phyloP scores from a whole-genome alignment of 2,113 vertebrate genomes.

The Crotalus viridis region DNA sequence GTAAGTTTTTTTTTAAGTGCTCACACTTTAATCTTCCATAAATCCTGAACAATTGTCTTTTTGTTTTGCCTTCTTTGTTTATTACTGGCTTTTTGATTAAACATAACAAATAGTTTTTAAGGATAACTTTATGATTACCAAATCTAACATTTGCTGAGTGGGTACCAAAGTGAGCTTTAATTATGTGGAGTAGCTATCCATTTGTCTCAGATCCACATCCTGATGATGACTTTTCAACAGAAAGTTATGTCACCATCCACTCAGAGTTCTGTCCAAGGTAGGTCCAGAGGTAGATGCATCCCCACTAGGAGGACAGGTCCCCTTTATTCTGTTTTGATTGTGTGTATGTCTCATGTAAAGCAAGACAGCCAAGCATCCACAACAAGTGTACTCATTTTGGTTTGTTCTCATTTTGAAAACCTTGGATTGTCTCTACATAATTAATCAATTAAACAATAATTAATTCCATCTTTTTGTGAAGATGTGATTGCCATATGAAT shows the following conservation, averaged over 20 bases:
- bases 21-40: neutral
- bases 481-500: neutral
- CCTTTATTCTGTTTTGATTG: constrained; percentile 32
- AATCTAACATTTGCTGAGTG: neutral
- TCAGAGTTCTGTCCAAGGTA: neutral
- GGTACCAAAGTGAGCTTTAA: neutral
- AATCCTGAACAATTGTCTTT: neutral
- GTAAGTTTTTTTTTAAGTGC: no score
- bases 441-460: neutral
- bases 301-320: constrained; percentile 13
- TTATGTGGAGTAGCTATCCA: neutral
- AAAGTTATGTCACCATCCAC: neutral
- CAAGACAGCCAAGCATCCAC: neutral
- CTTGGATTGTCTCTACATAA: neutral
- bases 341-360: neutral
- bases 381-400: neutral
- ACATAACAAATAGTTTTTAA: neutral
- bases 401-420: constrained; percentile 31
- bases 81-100: neutral
- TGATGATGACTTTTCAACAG: neutral
- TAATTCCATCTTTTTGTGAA: neutral
- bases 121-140: neutral
- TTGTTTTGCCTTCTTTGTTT: neutral
- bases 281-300: neutral
- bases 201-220: neutral